Evolutionary conservation across 2,888 invertebrate genomes (phyloP).

Genomic region (Tachina fera): DNA sequence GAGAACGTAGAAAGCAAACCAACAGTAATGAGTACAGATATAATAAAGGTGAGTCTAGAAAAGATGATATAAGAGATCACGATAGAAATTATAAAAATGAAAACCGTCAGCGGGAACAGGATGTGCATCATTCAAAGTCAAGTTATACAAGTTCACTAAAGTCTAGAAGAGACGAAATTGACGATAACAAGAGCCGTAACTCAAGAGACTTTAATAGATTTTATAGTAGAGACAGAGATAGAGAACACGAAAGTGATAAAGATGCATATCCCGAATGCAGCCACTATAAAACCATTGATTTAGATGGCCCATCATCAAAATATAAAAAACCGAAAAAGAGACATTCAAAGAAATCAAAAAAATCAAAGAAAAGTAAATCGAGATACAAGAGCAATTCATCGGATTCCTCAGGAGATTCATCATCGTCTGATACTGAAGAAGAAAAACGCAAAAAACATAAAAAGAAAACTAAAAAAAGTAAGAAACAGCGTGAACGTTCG

Average conservation of each 20-base stretch:
- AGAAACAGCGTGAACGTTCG: conserved; percentile 80
- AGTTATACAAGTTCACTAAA: not conserved
- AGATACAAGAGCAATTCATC: conserved; percentile 66
- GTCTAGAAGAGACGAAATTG: not conserved
- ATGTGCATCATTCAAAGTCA: not conserved
- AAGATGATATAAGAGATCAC: conserved; percentile 23
- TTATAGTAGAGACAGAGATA: conserved; percentile 38
- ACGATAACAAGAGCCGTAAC: not conserved
- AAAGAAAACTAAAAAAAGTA: conserved; percentile 82
- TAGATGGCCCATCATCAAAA: conserved; percentile 66
- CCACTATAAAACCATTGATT: not conserved
- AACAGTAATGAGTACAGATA: not conserved
- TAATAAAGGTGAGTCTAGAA: conserved; percentile 3
- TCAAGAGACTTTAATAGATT: conserved; percentile 14
- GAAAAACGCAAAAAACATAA: conserved; percentile 77
- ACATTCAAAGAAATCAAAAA: conserved; percentile 76
- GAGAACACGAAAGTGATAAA: conserved; percentile 21
- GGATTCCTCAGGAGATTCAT: too few species aligned
- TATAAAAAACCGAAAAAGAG: conserved; percentile 75
- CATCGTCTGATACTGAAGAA: conserved; percentile 72
- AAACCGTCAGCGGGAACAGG: not conserved
- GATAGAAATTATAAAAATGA: conserved; percentile 15
- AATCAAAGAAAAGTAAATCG: conserved; percentile 74
- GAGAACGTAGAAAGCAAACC: conserved; percentile 6
- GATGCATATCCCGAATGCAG: not conserved